A percentile compares a stretch with the other conserved stretches of the same genome.
phyloP scores from a whole-genome alignment of 2,888 invertebrate species.

The Geotrupes spiniger region DNA sequence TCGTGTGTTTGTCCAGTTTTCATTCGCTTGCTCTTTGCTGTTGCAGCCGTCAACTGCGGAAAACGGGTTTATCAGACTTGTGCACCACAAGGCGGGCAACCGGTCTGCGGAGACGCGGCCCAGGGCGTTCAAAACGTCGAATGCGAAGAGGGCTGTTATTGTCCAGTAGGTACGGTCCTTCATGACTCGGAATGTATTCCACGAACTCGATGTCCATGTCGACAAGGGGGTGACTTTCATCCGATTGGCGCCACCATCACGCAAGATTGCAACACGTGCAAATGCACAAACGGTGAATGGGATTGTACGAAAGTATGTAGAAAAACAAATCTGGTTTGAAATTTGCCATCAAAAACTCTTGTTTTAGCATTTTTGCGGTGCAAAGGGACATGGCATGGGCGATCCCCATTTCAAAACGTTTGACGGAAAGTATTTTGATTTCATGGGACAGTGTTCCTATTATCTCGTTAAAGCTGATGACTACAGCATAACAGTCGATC shows the following conservation, averaged over 20 bases:
- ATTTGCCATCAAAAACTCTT: no score
- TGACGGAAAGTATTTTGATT: constrained; percentile 82
- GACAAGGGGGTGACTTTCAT: constrained; percentile 69
- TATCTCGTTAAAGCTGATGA: constrained; percentile 69
- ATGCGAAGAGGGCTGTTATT: constrained; percentile 88
- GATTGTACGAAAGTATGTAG: constrained; percentile 64
- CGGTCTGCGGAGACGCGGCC: no score
- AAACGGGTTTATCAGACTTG: no score
- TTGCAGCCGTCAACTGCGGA: no score
- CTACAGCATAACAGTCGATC: constrained; percentile 74
- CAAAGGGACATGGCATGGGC: constrained; percentile 81
- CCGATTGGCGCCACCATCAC: constrained; percentile 67
- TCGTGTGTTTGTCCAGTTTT: no score
- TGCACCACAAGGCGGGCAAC: no score
- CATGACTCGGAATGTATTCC: constrained; percentile 72
- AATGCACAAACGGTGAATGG: constrained; percentile 76
- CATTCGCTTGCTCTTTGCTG: no score
- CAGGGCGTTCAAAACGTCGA: no score
- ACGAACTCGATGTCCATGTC: constrained; percentile 75
- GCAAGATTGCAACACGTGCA: constrained; percentile 83
- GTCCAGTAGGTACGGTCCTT: constrained; percentile 73
- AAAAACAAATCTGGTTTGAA: no score
- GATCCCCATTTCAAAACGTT: constrained; percentile 92
- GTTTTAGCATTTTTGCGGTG: constrained; percentile 61
- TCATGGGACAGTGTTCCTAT: constrained; percentile 89